A percentile compares a stretch with the other conserved stretches of the same genome.
Conservation (phyloP, 2,113 vertebrate genomes). For the Maccullochella peelii region DNA sequence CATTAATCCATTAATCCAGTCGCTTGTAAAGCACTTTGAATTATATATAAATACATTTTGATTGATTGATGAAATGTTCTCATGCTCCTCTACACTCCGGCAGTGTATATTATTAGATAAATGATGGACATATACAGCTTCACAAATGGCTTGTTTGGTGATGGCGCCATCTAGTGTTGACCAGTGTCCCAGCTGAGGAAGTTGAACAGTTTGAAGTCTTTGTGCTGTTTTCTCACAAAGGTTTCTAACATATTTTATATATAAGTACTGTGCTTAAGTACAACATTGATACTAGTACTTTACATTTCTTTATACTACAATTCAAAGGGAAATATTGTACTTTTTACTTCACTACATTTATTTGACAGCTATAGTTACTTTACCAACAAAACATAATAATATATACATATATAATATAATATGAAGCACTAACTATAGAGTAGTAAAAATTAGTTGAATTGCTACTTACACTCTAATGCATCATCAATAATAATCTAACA, state of each 20-base stretch:
- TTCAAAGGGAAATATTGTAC: neutral
- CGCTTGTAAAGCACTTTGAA: no score
- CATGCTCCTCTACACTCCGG: neutral
- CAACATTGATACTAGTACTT: neutral
- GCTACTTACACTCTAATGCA: neutral
- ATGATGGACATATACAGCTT: neutral
- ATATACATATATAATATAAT: no score
- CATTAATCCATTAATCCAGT: no score
- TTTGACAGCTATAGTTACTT: neutral
- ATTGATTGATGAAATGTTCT: neutral
- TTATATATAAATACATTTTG: no score
- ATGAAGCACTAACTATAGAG: neutral
- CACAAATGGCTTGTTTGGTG: constrained; percentile 8
- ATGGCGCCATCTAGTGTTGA: constrained; percentile 57
- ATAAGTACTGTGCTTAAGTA: neutral
- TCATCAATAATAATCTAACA: neutral
- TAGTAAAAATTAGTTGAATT: neutral
- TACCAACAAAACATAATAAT: no score
- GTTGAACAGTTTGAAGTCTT: neutral
- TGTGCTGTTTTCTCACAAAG: neutral
- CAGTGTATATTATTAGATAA: neutral
- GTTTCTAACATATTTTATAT: neutral
- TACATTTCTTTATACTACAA: no score
- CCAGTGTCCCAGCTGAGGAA: neutral
- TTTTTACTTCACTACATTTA: neutral